A percentile compares a stretch with the other conserved stretches of the same genome.
Conservation (phyloP, 2,888 invertebrate genomes). For the Orthosia incerta region DNA sequence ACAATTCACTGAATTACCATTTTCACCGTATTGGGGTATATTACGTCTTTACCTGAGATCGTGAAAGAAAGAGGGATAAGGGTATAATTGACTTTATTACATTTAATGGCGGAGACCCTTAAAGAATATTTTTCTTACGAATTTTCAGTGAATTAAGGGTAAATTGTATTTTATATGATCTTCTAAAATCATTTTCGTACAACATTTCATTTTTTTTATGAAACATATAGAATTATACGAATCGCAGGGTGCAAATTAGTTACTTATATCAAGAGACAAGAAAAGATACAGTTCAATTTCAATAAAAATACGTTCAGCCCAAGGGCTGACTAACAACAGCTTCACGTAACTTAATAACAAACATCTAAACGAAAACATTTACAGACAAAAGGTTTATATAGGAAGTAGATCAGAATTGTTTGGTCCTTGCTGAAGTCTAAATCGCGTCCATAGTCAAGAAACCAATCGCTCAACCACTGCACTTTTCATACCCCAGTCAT, state of each 20-base stretch:
- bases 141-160: background rate
- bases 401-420: too few relatives aligned
- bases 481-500: background rate
- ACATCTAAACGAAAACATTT: too few relatives aligned
- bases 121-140: background rate
- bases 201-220: background rate
- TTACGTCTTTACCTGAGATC: constrained; percentile 6
- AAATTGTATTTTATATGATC: background rate
- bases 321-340: too few relatives aligned
- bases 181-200: background rate
- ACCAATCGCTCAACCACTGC: background rate
- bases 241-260: too few relatives aligned
- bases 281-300: too few relatives aligned
- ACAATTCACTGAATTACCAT: constrained; percentile 22
- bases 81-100: constrained; percentile 12
- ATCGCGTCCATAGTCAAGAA: background rate
- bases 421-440: too few relatives aligned
- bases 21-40: background rate
- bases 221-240: too few relatives aligned
- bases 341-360: too few relatives aligned
- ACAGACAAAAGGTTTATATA: too few relatives aligned
- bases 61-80: background rate
- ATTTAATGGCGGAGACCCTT: constrained; percentile 8
- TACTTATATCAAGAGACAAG: too few relatives aligned
- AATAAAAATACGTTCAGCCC: too few relatives aligned